phyloP scores from a whole-genome alignment of 2,113 vertebrate genomes.

The Zootoca vivipara region DNA sequence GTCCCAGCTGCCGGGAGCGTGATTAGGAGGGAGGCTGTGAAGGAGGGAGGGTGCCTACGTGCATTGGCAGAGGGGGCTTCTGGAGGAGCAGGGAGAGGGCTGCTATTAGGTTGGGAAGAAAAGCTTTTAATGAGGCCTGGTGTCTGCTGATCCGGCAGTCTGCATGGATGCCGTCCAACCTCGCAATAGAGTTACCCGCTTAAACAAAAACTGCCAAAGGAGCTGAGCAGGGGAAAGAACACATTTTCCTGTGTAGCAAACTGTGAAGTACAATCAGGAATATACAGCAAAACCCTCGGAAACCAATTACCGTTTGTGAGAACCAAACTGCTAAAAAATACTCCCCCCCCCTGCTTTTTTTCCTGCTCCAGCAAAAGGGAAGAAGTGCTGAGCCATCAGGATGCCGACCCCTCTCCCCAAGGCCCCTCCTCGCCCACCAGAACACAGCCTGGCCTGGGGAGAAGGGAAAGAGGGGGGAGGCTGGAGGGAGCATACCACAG shows the following conservation, averaged over 20 bases:
- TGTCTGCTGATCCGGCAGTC: conserved; percentile 30
- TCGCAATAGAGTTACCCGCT: conserved; percentile 36
- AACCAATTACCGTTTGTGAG: conserved; percentile 34
- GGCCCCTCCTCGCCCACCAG: background rate
- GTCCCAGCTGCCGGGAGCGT: conserved; percentile 2
- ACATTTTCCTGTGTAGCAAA: background rate
- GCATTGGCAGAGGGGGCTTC: background rate
- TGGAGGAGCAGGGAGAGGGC: background rate
- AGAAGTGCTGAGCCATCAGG: background rate
- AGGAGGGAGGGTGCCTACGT: background rate
- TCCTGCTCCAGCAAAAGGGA: conserved; percentile 3
- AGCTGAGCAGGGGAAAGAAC: background rate
- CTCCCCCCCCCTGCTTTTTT: background rate
- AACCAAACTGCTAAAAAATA: background rate
- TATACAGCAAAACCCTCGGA: conserved; percentile 20
- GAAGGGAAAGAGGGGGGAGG: background rate
- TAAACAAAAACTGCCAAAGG: background rate
- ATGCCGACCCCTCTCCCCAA: background rate
- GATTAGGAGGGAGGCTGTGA: conserved; percentile 20
- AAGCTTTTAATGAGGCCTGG: conserved; percentile 37
- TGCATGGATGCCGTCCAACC: conserved; percentile 23
- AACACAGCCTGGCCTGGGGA: background rate
- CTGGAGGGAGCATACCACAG: background rate
- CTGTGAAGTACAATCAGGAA: background rate
- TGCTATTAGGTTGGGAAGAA: conserved; percentile 29